Conservation (phyloP, 2,797 vertebrate species). For the Picus viridis region DNA sequence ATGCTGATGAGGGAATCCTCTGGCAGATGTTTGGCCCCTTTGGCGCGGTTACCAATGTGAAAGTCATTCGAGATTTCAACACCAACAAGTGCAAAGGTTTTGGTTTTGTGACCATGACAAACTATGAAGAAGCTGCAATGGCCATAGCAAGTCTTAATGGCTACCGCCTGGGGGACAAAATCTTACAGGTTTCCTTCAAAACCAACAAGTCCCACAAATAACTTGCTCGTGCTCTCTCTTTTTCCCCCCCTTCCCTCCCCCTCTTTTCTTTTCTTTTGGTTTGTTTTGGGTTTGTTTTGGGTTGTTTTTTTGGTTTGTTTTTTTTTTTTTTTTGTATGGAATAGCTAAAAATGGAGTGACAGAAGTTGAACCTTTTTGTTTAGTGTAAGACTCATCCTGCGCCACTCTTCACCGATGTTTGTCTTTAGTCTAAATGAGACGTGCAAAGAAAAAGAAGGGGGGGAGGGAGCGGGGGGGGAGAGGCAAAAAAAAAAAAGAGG, state of each 20-base stretch:
- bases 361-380: slow-evolving; percentile 81
- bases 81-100: slow-evolving; percentile 99
- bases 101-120: slow-evolving; percentile 99
- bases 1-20: slow-evolving; percentile 97
- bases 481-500: slow-evolving; percentile 44
- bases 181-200: slow-evolving; percentile 99
- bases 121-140: slow-evolving; percentile 99
- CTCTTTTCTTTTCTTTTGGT: too few relatives aligned
- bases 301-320: too few relatives aligned
- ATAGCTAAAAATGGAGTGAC: slow-evolving; percentile 83
- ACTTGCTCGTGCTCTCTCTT: slow-evolving; percentile 78
- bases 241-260: too few relatives aligned
- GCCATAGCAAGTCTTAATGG: slow-evolving; percentile 98
- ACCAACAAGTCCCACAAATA: slow-evolving; percentile 99
- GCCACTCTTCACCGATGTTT: slow-evolving; percentile 88
- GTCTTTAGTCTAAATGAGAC: slow-evolving; percentile 88
- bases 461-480: too few relatives aligned
- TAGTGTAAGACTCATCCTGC: slow-evolving; percentile 89
- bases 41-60: slow-evolving; percentile 97
- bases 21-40: slow-evolving; percentile 99
- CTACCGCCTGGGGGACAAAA: slow-evolving; percentile 98
- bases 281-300: too few relatives aligned
- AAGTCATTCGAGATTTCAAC: slow-evolving; percentile 99
- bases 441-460: slow-evolving; percentile 49
- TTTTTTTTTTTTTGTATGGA: slow-evolving; percentile 78